phyloP scores from a whole-genome alignment of 2,797 vertebrate species.

The Lindbergichthys nudifrons region DNA sequence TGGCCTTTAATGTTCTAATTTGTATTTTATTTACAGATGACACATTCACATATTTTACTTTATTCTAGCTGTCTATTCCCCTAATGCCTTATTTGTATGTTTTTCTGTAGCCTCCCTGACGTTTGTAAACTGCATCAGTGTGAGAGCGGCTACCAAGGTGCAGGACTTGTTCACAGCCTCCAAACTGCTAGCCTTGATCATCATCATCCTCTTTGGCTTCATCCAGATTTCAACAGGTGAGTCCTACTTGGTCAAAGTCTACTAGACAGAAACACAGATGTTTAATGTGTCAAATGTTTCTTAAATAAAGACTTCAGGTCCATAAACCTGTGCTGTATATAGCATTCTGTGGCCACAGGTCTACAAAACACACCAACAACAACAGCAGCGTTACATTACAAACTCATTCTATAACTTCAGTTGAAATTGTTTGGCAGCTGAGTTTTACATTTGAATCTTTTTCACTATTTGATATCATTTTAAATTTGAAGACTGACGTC shows the following conservation, averaged over 20 bases:
- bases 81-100: not conserved
- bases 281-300: not conserved
- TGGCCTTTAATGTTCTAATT: not conserved
- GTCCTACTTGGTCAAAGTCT: not conserved
- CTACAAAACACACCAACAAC: not conserved
- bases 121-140: constrained; percentile 84
- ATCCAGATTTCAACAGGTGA: constrained; percentile 82
- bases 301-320: too few species aligned
- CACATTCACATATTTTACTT: not conserved
- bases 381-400: not conserved
- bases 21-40: not conserved
- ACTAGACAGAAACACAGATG: not conserved
- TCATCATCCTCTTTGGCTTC: constrained; percentile 85
- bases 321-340: not conserved
- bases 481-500: not conserved
- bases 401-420: not conserved
- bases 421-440: not conserved
- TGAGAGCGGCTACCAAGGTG: constrained; percentile 83
- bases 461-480: not conserved
- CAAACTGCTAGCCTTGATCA: constrained; percentile 78
- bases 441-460: not conserved
- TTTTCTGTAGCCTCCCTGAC: constrained; percentile 75
- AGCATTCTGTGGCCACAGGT: not conserved
- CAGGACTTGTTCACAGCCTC: constrained; percentile 84
- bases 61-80: not conserved